phyloP scores from a whole-genome alignment of 2,113 vertebrate genomes.

The Rutilus rutilus region DNA sequence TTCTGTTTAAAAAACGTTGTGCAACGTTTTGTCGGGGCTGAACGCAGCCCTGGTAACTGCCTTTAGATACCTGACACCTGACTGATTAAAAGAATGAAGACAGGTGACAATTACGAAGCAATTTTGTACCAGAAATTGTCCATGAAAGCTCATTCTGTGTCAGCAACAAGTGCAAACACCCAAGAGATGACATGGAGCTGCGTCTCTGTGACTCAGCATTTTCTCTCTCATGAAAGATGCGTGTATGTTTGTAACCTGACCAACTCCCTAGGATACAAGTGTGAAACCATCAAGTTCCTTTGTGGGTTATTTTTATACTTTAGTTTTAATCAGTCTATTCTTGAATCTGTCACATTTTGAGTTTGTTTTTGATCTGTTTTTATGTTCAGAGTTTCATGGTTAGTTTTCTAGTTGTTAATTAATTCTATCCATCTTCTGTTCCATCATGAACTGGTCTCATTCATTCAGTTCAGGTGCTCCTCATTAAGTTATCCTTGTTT shows the following conservation, averaged over 20 bases:
- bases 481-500: too few species aligned
- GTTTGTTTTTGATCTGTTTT: too few species aligned
- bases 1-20: too few species aligned
- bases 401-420: too few species aligned
- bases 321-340: too few species aligned
- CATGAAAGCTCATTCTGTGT: neutral
- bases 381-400: too few species aligned
- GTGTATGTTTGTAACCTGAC: neutral
- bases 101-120: neutral
- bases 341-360: too few species aligned
- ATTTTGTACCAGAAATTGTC: neutral
- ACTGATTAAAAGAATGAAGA: neutral
- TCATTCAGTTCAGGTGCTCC: too few species aligned
- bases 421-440: too few species aligned
- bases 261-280: neutral
- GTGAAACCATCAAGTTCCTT: neutral
- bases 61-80: neutral
- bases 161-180: neutral
- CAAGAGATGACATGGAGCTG: neutral
- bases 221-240: neutral
- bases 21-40: too few species aligned
- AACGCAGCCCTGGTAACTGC: too few species aligned
- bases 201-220: conserved; percentile 13
- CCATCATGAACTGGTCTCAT: too few species aligned
- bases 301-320: neutral